phyloP scores from a whole-genome alignment of 2,888 invertebrate species.

The Ctena decussata region DNA sequence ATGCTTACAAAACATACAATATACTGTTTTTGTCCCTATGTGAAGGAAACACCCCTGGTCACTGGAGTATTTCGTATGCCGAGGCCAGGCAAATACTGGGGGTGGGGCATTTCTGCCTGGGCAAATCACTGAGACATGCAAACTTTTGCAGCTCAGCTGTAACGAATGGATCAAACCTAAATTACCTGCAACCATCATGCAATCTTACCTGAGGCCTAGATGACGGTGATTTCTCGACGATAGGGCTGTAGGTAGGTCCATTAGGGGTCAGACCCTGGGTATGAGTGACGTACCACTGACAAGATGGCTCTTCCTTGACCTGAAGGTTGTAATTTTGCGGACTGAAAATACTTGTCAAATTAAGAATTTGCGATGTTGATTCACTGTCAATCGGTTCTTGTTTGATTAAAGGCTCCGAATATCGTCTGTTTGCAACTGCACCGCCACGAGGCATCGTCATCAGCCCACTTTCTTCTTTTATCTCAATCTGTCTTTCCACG shows the following conservation, averaged over 20 bases:
- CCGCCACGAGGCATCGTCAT: slow-evolving; percentile 75
- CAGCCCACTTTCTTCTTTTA: slow-evolving; percentile 20
- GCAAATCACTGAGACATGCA: slow-evolving; percentile 58
- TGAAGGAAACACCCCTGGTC: too few species aligned
- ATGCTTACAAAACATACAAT: too few species aligned
- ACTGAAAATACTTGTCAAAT: slow-evolving; percentile 76
- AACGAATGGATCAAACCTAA: background rate
- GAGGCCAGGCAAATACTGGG: too few species aligned
- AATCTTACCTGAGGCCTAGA: slow-evolving; percentile 76
- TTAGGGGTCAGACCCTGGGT: slow-evolving; percentile 55
- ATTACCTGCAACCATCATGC: background rate
- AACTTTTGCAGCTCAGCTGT: background rate
- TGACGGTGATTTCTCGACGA: slow-evolving; percentile 66
- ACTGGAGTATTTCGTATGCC: too few species aligned
- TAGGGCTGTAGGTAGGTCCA: slow-evolving; percentile 62
- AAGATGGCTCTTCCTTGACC: slow-evolving; percentile 59
- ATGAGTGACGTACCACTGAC: slow-evolving; percentile 45
- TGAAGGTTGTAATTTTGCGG: slow-evolving; percentile 49
- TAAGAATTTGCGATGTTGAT: slow-evolving; percentile 76
- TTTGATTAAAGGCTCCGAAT: slow-evolving; percentile 75
- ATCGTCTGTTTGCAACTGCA: slow-evolving; percentile 69
- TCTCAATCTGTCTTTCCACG: slow-evolving; percentile 44
- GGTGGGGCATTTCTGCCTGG: slow-evolving; percentile 19
- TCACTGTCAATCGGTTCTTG: slow-evolving; percentile 73
- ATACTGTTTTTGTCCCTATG: too few species aligned